A percentile compares a stretch with the other conserved stretches of the same genome.
phyloP scores from a whole-genome alignment of 2,888 invertebrate species.

The Chouioia cunea region DNA sequence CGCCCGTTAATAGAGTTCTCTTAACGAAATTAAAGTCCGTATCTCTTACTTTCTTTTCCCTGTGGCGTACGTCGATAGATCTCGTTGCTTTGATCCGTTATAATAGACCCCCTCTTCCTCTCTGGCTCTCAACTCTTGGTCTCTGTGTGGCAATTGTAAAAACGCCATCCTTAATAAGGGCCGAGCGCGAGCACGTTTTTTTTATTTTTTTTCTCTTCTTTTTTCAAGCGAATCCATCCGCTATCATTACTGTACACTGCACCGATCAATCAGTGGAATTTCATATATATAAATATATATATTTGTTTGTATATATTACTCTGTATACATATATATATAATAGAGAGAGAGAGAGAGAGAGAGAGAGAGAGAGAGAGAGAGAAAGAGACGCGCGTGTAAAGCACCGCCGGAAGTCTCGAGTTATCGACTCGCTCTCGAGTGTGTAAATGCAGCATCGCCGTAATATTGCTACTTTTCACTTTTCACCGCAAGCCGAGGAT shows the following conservation, averaged over 20 bases:
- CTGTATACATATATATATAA: no score
- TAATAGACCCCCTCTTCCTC: constrained; percentile 7
- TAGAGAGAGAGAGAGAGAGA: no score
- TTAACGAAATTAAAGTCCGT: constrained; percentile 31
- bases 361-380: no score
- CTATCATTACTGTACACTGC: constrained; percentile 39
- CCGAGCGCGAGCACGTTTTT: no score
- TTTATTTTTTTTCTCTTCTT: not conserved
- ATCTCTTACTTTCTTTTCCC: not conserved
- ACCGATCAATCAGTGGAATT: constrained; percentile 31
- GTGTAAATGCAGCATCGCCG: not conserved
- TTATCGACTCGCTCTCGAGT: constrained; percentile 40
- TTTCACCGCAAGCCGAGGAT: no score
- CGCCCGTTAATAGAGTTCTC: constrained; percentile 28
- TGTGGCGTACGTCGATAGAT: not conserved
- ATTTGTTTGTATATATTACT: no score
- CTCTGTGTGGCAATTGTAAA: constrained; percentile 38
- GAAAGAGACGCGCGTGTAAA: constrained; percentile 7
- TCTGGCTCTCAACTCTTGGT: not conserved
- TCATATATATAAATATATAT: no score
- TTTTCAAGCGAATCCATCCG: constrained; percentile 14
- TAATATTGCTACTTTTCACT: no score
- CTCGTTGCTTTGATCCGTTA: constrained; percentile 18
- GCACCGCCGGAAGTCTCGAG: constrained; percentile 54
- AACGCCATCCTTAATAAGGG: constrained; percentile 13